Conservation (phyloP, 2,888 invertebrate genomes). For the Vesta saturnalis region DNA sequence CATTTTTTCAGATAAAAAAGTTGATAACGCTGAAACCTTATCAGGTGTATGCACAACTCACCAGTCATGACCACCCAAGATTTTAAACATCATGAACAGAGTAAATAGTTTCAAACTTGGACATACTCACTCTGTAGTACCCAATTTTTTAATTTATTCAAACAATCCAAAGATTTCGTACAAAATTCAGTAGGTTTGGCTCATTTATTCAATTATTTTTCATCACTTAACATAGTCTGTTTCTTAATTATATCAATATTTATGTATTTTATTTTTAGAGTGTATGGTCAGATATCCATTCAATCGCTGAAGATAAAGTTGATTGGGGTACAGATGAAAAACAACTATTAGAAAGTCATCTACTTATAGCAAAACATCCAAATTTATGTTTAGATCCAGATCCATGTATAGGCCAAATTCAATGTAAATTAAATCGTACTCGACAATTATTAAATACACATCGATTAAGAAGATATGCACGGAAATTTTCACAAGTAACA, state of each 20-base stretch:
- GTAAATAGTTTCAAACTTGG: too few relatives aligned
- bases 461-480: constrained; percentile 77
- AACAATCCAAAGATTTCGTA: too few relatives aligned
- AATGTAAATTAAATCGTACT: constrained; percentile 79
- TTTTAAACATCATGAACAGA: too few relatives aligned
- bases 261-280: constrained; percentile 60
- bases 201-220: too few relatives aligned
- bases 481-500: constrained; percentile 80
- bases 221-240: too few relatives aligned
- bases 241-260: constrained; percentile 54
- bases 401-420: constrained; percentile 80
- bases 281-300: constrained; percentile 62
- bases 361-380: constrained; percentile 86
- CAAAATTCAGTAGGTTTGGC: too few relatives aligned
- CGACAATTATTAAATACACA: constrained; percentile 79
- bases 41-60: too few relatives aligned
- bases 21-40: too few relatives aligned
- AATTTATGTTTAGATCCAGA: constrained; percentile 91
- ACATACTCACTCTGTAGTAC: too few relatives aligned
- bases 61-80: too few relatives aligned
- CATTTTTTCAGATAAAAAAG: too few relatives aligned
- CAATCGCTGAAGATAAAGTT: constrained; percentile 55
- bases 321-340: constrained; percentile 81
- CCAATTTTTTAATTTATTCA: too few relatives aligned
- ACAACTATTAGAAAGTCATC: constrained; percentile 81